These are phyloP conservation scores for Drosophila formosana DNA, from an alignment of 2,888 invertebrate genomes.

Conservation along the genomic window DNA sequence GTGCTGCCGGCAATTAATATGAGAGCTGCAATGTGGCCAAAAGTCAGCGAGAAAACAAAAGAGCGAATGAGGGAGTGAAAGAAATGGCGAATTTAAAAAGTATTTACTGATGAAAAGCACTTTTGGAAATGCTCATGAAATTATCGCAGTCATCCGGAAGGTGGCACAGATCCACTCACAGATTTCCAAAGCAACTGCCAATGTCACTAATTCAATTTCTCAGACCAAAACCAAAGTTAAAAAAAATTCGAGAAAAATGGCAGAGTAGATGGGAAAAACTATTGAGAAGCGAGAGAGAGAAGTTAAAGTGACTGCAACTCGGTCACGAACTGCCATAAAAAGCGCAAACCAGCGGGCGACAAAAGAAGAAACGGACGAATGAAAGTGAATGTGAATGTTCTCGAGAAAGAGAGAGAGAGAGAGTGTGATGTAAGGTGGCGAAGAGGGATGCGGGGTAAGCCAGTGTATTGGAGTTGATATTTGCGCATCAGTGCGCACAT, in stretches of 20 bases:
- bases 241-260: neutral
- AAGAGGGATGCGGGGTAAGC: constrained; percentile 4
- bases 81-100: neutral
- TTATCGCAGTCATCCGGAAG: constrained; percentile 42
- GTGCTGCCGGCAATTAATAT: neutral
- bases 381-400: constrained; percentile 51
- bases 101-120: constrained; percentile 31
- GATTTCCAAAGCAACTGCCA: constrained; percentile 71
- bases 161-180: constrained; percentile 48
- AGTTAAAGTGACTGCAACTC: constrained; percentile 69
- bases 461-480: constrained; percentile 78
- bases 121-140: constrained; percentile 34
- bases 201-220: constrained; percentile 78
- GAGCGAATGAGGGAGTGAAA: too few species aligned
- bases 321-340: constrained; percentile 80
- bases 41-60: neutral
- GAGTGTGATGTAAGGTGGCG: neutral
- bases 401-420: constrained; percentile 7
- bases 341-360: constrained; percentile 48
- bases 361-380: constrained; percentile 23
- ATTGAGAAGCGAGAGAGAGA: neutral
- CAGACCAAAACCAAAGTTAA: constrained; percentile 43
- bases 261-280: neutral
- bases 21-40: neutral
- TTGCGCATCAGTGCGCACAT: constrained; percentile 81